A percentile compares a stretch with the other conserved stretches of the same genome.
Evolutionary conservation across 2,113 vertebrate genomes (phyloP).

Genomic region (Notarius quadriscutis): DNA sequence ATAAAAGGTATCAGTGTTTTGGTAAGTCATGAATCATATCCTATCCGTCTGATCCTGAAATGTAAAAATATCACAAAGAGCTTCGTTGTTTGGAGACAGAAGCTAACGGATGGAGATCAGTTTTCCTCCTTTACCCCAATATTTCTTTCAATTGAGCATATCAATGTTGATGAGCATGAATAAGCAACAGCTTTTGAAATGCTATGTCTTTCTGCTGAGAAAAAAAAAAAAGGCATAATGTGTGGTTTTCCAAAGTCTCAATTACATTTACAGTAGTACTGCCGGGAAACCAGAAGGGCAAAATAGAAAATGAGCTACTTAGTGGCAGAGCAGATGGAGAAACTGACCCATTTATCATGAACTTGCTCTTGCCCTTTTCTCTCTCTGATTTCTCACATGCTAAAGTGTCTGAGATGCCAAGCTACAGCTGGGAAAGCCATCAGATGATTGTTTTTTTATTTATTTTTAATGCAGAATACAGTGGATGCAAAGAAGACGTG

Average conservation of each 20-base stretch:
- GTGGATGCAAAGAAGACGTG: background rate
- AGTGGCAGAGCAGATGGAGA: constrained; percentile 1
- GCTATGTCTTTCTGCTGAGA: background rate
- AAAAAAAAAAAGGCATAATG: constrained; percentile 23
- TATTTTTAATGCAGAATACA: background rate
- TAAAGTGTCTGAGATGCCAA: constrained; percentile 53
- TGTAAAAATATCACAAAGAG: constrained; percentile 59
- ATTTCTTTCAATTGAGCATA: constrained; percentile 17
- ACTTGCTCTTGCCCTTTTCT: constrained; percentile 6
- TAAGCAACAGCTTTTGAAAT: background rate
- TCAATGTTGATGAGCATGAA: constrained; percentile 22
- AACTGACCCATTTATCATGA: constrained; percentile 40
- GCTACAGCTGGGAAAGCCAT: constrained; percentile 58
- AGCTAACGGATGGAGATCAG: background rate
- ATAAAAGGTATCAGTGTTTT: constrained; percentile 19
- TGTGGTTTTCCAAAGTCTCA: constrained; percentile 5
- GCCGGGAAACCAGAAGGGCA: constrained; percentile 17
- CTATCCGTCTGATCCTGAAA: constrained; percentile 48
- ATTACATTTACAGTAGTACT: constrained; percentile 23
- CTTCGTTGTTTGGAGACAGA: constrained; percentile 36
- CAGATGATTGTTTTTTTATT: background rate
- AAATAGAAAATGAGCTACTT: constrained; percentile 32
- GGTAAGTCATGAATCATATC: constrained; percentile 58
- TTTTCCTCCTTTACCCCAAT: background rate
- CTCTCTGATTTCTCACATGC: constrained; percentile 23